Evolutionary conservation across 2,113 vertebrate genomes (phyloP).

Genomic region (Trichechus manatus): DNA sequence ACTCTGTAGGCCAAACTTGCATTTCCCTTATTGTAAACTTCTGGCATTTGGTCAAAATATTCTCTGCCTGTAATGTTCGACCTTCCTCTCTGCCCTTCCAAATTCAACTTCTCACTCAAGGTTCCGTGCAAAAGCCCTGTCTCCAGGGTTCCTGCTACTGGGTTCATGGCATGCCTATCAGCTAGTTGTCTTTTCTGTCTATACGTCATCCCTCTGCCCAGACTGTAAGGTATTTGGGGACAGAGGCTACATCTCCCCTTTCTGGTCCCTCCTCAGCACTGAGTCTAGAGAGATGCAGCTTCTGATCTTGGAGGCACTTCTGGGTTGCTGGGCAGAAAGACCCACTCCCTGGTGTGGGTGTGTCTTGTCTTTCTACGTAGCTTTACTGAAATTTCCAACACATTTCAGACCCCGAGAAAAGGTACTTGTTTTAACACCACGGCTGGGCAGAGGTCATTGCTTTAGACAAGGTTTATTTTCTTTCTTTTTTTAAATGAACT

Average conservation of each 20-base stretch:
- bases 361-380: not conserved
- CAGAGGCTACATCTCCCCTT: not conserved
- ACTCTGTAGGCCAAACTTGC: not conserved
- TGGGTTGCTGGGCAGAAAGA: not conserved
- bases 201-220: not conserved
- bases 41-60: not conserved
- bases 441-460: constrained; percentile 67
- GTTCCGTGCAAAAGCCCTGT: not conserved
- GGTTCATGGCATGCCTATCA: no score
- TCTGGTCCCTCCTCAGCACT: not conserved
- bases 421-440: constrained; percentile 73
- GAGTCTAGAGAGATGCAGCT: not conserved
- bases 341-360: not conserved
- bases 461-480: constrained; percentile 62
- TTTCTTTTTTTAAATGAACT: constrained; percentile 79
- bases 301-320: not conserved
- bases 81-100: not conserved
- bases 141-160: not conserved
- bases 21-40: constrained; percentile 1
- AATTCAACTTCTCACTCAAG: not conserved
- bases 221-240: not conserved
- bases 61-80: not conserved
- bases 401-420: constrained; percentile 62
- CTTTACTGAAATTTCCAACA: constrained; percentile 73
- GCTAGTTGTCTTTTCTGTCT: not conserved